A percentile compares a stretch with the other conserved stretches of the same genome.
Conservation (phyloP, 2,888 invertebrate genomes). For the Dione vanillae region DNA sequence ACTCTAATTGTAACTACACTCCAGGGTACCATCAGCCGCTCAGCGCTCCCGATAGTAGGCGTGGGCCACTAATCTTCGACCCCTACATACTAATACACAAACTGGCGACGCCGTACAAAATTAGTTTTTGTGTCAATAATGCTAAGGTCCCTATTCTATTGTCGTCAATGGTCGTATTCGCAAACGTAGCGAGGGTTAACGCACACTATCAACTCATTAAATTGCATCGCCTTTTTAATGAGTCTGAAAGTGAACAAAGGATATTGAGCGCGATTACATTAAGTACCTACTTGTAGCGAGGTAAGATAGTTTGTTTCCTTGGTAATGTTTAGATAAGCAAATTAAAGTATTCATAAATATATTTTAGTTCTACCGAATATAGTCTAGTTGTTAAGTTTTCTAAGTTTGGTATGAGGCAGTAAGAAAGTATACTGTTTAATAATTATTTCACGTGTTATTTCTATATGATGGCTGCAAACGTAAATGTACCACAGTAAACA, state of each 20-base stretch:
- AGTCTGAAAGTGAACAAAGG: constrained; percentile 85
- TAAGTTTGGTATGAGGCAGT: background rate
- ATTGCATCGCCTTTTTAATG: constrained; percentile 85
- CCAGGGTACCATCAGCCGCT: constrained; percentile 82
- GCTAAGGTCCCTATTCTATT: constrained; percentile 57
- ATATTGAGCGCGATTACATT: constrained; percentile 83
- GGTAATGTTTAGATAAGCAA: constrained; percentile 59
- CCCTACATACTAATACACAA: constrained; percentile 79
- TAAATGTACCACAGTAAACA: background rate
- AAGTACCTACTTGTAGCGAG: constrained; percentile 76
- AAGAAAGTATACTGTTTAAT: background rate
- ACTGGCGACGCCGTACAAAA: constrained; percentile 54
- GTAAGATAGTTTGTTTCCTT: constrained; percentile 70
- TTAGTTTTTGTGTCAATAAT: constrained; percentile 51
- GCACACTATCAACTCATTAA: constrained; percentile 85
- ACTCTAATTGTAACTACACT: constrained; percentile 85
- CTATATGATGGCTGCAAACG: background rate
- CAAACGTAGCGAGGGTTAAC: constrained; percentile 82
- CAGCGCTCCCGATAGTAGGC: constrained; percentile 82
- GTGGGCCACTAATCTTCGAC: constrained; percentile 84
- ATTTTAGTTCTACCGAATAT: constrained; percentile 39
- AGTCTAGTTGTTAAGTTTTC: constrained; percentile 17
- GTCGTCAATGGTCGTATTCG: constrained; percentile 62
- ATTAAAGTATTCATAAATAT: constrained; percentile 48
- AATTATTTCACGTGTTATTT: background rate